Evolutionary conservation across 2,888 invertebrate species (phyloP), one percentile per base, ranked within the genome.

Genomic region (Amiota communis): DNA sequence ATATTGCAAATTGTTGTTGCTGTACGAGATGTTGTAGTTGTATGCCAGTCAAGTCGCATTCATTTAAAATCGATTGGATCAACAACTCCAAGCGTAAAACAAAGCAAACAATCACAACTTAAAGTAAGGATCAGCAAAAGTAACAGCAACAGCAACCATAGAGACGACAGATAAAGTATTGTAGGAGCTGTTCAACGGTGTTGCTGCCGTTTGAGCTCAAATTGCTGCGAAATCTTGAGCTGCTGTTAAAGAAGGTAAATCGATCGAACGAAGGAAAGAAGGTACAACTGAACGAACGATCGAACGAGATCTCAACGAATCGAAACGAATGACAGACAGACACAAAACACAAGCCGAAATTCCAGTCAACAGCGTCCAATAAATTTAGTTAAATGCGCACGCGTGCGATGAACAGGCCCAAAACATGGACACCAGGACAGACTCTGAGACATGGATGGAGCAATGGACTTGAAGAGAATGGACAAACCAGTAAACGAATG

Each of bases 341-440:
- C 84, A 83, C 76, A 83, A 79, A 86, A 83, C 83, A 84, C 86
- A 83, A 83, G 83, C 79, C 83, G 79, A 76, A 59, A 86, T 84
- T 86, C 83, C 87, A 85, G 83, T 82, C 81, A 84, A 83, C 73
- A 81, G 81, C 79, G 83, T 36, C 83, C 87, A 87, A 87, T 87
- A 87, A 87, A 87, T 87, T 87, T 87, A 78, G 81, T 86, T 86
- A 86, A 87, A 87, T 87, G 86, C 86, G 86, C 86, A 84, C 87
- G 87, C 87, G 87, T 87, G 87, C 86, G 87, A 85, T 79, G 75
- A 81, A 79, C 85, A 84, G 80, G 77, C 80, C 75, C 48, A 17
- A 17, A 17, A n/a, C 59, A 59, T 9, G 59, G 65, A 48, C 65
- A 48, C 13, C 17, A 57, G 56, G 51, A 68, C 63, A 68, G 8